Evolutionary conservation across 2,797 vertebrate species (phyloP).

Genomic region (Euphonia xanthogaster): DNA sequence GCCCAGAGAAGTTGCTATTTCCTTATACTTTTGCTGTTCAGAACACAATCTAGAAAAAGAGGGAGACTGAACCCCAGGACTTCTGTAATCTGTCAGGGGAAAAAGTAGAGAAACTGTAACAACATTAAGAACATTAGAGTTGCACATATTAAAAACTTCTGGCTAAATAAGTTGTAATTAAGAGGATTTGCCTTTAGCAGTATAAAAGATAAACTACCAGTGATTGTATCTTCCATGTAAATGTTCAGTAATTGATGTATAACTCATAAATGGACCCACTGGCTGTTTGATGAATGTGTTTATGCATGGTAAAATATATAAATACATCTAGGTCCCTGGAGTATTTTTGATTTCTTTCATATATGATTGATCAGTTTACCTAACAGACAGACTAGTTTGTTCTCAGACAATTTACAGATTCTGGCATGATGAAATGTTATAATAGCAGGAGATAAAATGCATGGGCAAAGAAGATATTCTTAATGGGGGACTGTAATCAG

Average conservation of each 20-base stretch:
- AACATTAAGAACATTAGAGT: not conserved
- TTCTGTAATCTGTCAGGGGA: not conserved
- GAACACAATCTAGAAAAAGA: not conserved
- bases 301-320: not conserved
- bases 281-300: conserved; percentile 14
- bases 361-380: not conserved
- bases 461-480: not conserved
- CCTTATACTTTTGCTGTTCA: not conserved
- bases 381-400: not conserved
- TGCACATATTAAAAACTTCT: not conserved
- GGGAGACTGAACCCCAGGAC: not conserved
- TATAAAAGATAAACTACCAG: not conserved
- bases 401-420: conserved; percentile 15
- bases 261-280: not conserved
- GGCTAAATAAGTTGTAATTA: not conserved
- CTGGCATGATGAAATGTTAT: not conserved
- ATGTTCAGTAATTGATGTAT: conserved; percentile 37
- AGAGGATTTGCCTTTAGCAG: conserved; percentile 1
- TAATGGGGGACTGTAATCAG: not conserved
- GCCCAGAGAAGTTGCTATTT: not conserved
- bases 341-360: conserved; percentile 2
- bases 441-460: not conserved
- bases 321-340: not conserved
- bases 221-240: conserved; percentile 26
- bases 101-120: not conserved